phyloP scores from a whole-genome alignment of 2,888 invertebrate species.

The Stegophylla sp. region DNA sequence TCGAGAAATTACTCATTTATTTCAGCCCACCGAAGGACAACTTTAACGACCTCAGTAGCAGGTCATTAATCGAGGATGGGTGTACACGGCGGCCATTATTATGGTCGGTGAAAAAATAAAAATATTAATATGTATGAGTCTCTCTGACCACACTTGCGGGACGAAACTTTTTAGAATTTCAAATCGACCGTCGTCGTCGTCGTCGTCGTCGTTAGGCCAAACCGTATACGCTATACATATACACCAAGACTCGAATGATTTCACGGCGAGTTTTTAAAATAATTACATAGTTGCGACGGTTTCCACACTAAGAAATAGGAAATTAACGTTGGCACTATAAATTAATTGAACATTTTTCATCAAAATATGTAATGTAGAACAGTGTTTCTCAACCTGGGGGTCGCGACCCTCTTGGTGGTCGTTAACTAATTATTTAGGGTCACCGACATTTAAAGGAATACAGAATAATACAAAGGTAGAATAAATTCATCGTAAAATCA shows the following conservation, averaged over 20 bases:
- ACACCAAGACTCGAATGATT: not conserved
- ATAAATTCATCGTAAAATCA: no score
- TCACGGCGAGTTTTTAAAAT: not conserved
- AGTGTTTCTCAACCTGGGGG: no score
- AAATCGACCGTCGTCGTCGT: conserved; percentile 15
- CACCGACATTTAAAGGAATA: no score
- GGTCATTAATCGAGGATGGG: conserved; percentile 33
- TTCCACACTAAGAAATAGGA: conserved; percentile 2
- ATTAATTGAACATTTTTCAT: conserved; percentile 15
- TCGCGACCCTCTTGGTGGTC: no score
- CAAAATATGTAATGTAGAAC: no score
- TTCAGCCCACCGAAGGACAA: conserved; percentile 45
- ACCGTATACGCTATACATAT: no score
- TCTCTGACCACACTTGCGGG: conserved; percentile 34
- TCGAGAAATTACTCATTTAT: conserved; percentile 27
- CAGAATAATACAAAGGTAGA: no score
- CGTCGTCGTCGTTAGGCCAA: no score
- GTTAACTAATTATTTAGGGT: no score
- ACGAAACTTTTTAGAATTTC: conserved; percentile 30
- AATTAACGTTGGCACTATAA: conserved; percentile 4
- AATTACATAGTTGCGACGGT: not conserved
- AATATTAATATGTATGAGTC: conserved; percentile 47
- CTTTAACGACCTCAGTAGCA: conserved; percentile 43
- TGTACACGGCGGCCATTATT: conserved; percentile 17
- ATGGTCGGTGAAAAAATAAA: not conserved